Evolutionary conservation across 1,140 invertebrate species (phyloP).

Genomic region (Cydia splendana): DNA sequence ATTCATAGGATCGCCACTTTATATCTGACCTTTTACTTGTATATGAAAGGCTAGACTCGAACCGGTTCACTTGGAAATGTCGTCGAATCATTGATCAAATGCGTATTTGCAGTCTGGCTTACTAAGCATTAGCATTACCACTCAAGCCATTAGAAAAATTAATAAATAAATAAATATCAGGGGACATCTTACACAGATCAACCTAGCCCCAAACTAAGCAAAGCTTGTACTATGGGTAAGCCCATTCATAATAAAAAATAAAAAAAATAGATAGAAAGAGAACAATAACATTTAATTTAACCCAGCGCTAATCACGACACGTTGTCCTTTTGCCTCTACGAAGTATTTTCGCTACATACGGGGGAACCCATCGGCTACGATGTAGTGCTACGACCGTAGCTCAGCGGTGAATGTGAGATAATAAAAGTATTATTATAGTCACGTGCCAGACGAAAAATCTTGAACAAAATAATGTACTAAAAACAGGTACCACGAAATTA

Average conservation of each 20-base stretch:
- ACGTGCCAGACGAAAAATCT: neutral
- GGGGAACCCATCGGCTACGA: too few species aligned
- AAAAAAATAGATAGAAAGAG: too few species aligned
- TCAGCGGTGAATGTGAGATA: neutral
- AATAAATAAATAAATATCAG: too few species aligned
- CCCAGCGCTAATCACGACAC: too few species aligned
- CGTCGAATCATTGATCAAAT: slow-evolving; percentile 9
- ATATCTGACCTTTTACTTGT: neutral
- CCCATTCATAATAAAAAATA: too few species aligned
- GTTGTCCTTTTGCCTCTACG: too few species aligned
- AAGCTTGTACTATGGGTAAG: too few species aligned
- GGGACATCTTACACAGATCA: too few species aligned
- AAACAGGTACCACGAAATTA: neutral
- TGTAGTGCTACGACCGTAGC: too few species aligned
- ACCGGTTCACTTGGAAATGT: neutral
- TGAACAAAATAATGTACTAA: neutral
- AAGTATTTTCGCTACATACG: too few species aligned
- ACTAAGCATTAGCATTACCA: neutral
- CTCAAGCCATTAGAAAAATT: neutral
- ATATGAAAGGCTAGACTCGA: neutral
- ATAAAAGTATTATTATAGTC: neutral
- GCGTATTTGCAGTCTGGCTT: neutral
- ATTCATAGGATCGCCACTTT: neutral
- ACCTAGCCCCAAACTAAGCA: too few species aligned
- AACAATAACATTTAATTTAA: too few species aligned